Base-by-base conservation (phyloP, 2,888 invertebrate genomes). In the Coelinius sp. region DNA sequence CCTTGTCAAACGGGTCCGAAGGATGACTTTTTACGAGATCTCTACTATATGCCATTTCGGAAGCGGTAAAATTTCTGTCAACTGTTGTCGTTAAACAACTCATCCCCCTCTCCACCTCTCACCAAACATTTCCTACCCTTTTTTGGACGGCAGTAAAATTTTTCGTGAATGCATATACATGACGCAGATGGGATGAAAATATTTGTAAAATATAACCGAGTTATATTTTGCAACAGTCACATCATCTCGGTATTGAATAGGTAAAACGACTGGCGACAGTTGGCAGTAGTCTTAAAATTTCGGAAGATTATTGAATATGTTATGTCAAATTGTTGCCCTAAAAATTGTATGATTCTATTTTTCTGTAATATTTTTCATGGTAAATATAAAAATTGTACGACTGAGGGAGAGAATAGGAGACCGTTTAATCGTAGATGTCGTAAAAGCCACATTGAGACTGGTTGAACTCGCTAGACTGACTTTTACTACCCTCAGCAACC, bases 391-490 rank as follows among this genome's bases (percentile, higher is more conserved):
- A 12, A 20, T 3, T 56, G 49, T 27, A 68, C 64, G 64, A 24
- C 46, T 59, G 27, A 65, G 35, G 14, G 31, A 75, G 80, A 83
- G 82, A 80, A 80, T 81, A 81, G 82, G 83, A 83, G 83, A 83
- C 84, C 83, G 82, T 83, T 84, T 83, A 83, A 81, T 82, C 80
- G 80, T 70, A 78, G 80, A 70, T 72, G 77, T 83, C 84, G 84
- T 84, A 84, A 84, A 84, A 82, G 38, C 63, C 69, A 70, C 67
- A 68, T 53, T 52, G 66, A 74, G 69, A 71, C 71, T 63, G 72
- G 69, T 70, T 71, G 74, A 77, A 78, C 68, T 80, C 77, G 80
- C 78, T 81, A 83, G 82, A 83, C 82, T 80, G 82, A 62, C 62
- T 70, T 70, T 70, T 63, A 63, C 62, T 73, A 27, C 62, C 35